Evolutionary conservation across 2,113 vertebrate species (phyloP).

Genomic region (Nyctereutes procyonoides): DNA sequence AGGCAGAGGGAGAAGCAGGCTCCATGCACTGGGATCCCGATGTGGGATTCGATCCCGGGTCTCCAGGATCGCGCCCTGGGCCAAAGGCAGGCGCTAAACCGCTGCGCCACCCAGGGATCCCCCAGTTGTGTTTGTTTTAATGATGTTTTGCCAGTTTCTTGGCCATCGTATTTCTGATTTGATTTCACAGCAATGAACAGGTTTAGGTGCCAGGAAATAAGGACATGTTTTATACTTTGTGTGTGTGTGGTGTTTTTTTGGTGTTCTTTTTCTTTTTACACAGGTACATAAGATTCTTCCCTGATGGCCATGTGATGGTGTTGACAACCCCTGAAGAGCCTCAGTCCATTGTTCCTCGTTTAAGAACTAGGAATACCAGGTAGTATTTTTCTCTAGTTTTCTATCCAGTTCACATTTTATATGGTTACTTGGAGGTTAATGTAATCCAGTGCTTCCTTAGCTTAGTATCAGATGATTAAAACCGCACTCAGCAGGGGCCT

Average conservation of each 20-base stretch:
- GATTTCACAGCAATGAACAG: neutral
- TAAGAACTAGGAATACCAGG: constrained; percentile 94
- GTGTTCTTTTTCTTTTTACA: constrained; percentile 28
- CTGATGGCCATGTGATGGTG: constrained; percentile 97
- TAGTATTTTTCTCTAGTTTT: constrained; percentile 69
- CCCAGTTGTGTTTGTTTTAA: neutral
- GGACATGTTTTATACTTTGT: neutral
- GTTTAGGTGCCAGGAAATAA: neutral
- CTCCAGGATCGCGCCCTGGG: no score
- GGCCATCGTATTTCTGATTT: neutral
- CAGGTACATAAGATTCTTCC: constrained; percentile 98
- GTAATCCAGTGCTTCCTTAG: neutral
- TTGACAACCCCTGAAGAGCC: constrained; percentile 97
- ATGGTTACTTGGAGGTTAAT: neutral
- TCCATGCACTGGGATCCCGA: no score
- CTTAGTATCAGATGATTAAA: neutral
- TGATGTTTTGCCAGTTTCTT: constrained; percentile 7
- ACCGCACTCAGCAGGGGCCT: neutral
- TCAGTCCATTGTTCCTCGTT: constrained; percentile 91
- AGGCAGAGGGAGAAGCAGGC: no score
- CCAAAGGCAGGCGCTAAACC: no score
- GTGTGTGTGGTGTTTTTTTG: constrained; percentile 41
- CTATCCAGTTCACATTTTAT: neutral
- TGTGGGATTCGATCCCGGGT: no score
- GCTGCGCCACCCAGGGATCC: no score